Evolutionary conservation across 1,140 invertebrate genomes (phyloP), one percentile per base, ranked within the genome.

Genomic region (Meteorus sp.): DNA sequence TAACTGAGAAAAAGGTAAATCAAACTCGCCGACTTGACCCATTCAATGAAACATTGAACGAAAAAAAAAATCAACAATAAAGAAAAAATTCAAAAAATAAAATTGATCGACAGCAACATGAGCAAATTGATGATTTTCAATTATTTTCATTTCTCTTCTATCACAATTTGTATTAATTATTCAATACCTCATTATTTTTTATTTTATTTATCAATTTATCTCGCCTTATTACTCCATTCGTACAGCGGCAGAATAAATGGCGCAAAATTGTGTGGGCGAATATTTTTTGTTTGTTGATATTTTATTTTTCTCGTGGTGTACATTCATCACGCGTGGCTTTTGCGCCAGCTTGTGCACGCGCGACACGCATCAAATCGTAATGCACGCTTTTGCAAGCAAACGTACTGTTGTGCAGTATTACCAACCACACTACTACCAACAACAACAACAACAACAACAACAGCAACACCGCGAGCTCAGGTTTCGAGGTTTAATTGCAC

Each of bases 401-500:
- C n/a, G n/a, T n/a, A n/a, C n/a, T n/a, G n/a, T n/a, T n/a, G n/a
- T n/a, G n/a, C n/a, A n/a, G n/a, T n/a, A n/a, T n/a, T n/a, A n/a
- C n/a, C n/a, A n/a, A n/a, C n/a, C n/a, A n/a, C n/a, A n/a, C n/a
- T n/a, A n/a, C n/a, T n/a, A n/a, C n/a, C n/a, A n/a, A n/a, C n/a
- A n/a, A n/a, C n/a, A n/a, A n/a, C n/a, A n/a, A n/a, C n/a, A n/a
- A n/a, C n/a, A n/a, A n/a, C n/a, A n/a, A n/a, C n/a, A n/a, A n/a
- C n/a, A n/a, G 59, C 56, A 59, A 59, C 41, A 52, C 56, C 39
- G 56, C 43, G 58, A 57, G 61, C 68, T 73, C 69, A 43, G 58
- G 63, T 73, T 71, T 70, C 67, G 69, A 56, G 64, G 50, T 69
- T 69, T 72, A 72, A 73, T 71, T 73, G 65, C 63, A 64, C 52